Evolutionary conservation across 2,888 invertebrate species (phyloP), one percentile per base, ranked within the genome.

Genomic region (Siphonodentalium dalli): DNA sequence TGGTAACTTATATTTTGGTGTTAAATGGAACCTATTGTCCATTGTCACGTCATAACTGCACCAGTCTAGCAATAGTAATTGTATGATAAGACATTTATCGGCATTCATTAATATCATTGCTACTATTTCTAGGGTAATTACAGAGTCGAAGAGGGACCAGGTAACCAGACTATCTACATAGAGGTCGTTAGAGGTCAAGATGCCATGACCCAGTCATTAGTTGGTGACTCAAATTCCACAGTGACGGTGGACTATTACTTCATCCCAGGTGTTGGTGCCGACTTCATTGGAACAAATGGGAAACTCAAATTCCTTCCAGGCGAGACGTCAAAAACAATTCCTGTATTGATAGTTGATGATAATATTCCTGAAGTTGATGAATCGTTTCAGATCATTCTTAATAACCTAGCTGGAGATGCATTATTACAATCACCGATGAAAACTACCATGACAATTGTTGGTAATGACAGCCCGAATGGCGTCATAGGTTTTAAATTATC

Each of bases 381-480:
- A 57, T 52, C 48, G 2, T 73, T 70, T 42, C 41, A 65, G 53
- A 53, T 68, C n/a, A 29, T 61, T 8, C 43, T 76, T 18, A 54
- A 54, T 1, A 59, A 63, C n/a, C 65, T 68, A 3, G 27, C 35
- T 29, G 74, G 77, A 13, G 74, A 78, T 62, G 72, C 68, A 2
- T 69, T 79, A 1, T 41, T 75, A 9, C 54, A 56, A 2, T 44
- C 55, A 11, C 74, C 75, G 4, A 58, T 44, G 33, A 52, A 42
- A 15, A 62, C 66, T 1, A 65, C 50, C 4, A 61, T 79, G 3
- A 60, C 68, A 33, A 79, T 80, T 24, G 70, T 59, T 52, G 72
- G 71, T n/a, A 79, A 78, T 58, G 79, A 79, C 51, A 72, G 77
- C 41, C 70, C 71, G 11, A 64, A 67, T 50, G 80, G 80, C 13